A percentile compares a stretch with the other conserved stretches of the same genome.
Evolutionary conservation across 1,140 invertebrate species (phyloP).

Genomic region (Coptotermes formosanus): DNA sequence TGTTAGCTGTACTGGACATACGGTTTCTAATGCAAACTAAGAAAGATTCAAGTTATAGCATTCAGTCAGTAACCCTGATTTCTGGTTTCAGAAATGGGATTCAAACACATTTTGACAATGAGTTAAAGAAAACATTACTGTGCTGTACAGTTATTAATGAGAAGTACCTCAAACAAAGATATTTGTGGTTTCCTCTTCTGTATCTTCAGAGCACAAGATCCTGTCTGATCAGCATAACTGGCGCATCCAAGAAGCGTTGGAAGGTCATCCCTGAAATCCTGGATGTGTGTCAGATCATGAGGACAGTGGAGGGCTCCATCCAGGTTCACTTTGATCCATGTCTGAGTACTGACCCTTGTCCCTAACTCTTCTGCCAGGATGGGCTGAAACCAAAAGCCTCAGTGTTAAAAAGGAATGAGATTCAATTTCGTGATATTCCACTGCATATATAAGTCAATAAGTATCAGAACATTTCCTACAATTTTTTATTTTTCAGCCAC

Average conservation of each 20-base stretch:
- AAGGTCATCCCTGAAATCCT: slow-evolving; percentile 60
- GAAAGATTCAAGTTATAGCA: too few relatives aligned
- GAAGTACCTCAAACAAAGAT: background rate
- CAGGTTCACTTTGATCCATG: slow-evolving; percentile 50
- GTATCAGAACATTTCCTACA: too few relatives aligned
- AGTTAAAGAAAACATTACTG: too few relatives aligned
- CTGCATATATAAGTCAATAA: too few relatives aligned
- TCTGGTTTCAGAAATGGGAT: too few relatives aligned
- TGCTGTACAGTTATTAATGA: too few relatives aligned
- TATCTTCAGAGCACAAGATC: slow-evolving; percentile 30
- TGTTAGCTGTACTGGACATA: too few relatives aligned
- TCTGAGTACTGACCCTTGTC: slow-evolving; percentile 49
- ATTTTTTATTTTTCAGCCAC: too few relatives aligned
- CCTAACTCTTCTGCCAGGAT: slow-evolving; percentile 53
- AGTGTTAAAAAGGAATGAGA: slow-evolving; percentile 13
- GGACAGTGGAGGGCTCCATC: slow-evolving; percentile 60
- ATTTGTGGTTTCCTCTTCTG: background rate
- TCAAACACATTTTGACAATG: too few relatives aligned
- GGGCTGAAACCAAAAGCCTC: slow-evolving; percentile 41
- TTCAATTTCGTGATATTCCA: too few relatives aligned
- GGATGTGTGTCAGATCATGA: slow-evolving; percentile 64
- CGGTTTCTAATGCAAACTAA: too few relatives aligned
- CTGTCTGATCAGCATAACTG: slow-evolving; percentile 26
- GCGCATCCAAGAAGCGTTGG: slow-evolving; percentile 55
- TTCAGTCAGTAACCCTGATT: too few relatives aligned